A percentile compares a stretch with the other conserved stretches of the same genome.
Evolutionary conservation across 2,797 vertebrate genomes (phyloP).

Genomic region (Thaleichthys pacificus): DNA sequence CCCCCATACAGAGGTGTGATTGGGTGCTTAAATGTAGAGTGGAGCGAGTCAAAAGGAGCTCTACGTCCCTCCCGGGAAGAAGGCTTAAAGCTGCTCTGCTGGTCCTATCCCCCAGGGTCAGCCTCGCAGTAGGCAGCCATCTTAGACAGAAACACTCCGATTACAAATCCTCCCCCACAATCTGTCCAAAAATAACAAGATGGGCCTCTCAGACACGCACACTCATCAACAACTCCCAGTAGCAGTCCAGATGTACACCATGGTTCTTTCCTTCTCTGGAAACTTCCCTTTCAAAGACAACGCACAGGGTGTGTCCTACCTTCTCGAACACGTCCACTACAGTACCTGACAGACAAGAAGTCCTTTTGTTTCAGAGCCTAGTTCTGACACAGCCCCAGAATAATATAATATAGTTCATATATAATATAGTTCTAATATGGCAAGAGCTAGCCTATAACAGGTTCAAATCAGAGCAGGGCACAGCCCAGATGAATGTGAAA

Average conservation of each 20-base stretch:
- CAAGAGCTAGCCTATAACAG: background rate
- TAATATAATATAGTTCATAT: too few relatives aligned
- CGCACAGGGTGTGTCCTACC: too few relatives aligned
- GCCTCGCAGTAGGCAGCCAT: slow-evolving; percentile 33
- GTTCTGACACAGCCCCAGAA: too few relatives aligned
- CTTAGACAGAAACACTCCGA: background rate
- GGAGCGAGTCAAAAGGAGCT: slow-evolving; percentile 40
- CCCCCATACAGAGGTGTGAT: slow-evolving; percentile 51
- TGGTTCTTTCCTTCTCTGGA: too few relatives aligned
- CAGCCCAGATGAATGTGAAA: background rate
- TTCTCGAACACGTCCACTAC: too few relatives aligned
- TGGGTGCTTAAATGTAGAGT: slow-evolving; percentile 46
- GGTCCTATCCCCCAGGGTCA: slow-evolving; percentile 28
- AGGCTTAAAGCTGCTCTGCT: slow-evolving; percentile 17
- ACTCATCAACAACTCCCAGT: too few relatives aligned
- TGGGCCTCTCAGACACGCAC: too few relatives aligned
- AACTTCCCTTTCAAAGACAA: too few relatives aligned
- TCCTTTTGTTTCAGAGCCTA: slow-evolving; percentile 29
- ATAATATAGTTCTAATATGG: background rate
- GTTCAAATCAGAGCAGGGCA: background rate
- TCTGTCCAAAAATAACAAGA: background rate
- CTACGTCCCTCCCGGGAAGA: slow-evolving; percentile 26
- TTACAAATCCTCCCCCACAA: background rate
- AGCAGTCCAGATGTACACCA: too few relatives aligned
- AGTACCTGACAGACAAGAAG: slow-evolving; percentile 12